Conservation (phyloP, 2,113 vertebrate genomes). For the Edolisoma coerulescens region DNA sequence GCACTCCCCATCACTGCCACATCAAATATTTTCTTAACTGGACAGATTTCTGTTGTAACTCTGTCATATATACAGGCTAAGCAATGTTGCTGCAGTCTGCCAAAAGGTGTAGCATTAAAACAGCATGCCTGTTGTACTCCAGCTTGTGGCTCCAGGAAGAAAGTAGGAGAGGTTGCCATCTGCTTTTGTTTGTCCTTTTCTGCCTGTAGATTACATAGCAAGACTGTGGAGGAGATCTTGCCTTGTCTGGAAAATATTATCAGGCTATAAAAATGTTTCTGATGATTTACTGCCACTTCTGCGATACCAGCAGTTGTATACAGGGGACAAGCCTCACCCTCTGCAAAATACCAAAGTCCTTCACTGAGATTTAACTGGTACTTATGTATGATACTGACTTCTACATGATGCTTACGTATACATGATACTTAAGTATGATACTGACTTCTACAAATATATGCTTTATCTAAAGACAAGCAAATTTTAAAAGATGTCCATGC, state of each 20-base stretch:
- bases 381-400: not conserved
- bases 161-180: constrained; percentile 1
- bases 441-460: not conserved
- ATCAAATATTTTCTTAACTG: not conserved
- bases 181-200: not conserved
- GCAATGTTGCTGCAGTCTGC: not conserved
- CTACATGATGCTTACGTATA: too few relatives aligned
- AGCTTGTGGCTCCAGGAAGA: not conserved
- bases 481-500: not conserved
- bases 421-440: too few relatives aligned
- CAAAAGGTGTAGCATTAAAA: not conserved
- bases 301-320: not conserved
- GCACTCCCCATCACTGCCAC: not conserved
- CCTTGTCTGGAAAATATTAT: not conserved
- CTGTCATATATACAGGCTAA: not conserved
- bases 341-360: not conserved
- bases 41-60: not conserved
- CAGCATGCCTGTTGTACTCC: not conserved
- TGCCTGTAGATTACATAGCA: not conserved
- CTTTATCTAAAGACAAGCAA: not conserved
- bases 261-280: not conserved
- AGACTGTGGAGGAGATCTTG: not conserved
- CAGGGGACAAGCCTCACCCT: not conserved
- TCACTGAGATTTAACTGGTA: not conserved
- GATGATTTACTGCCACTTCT: not conserved